Evolutionary conservation across 1,140 invertebrate species (phyloP).

Genomic region (Drosophila rufa): DNA sequence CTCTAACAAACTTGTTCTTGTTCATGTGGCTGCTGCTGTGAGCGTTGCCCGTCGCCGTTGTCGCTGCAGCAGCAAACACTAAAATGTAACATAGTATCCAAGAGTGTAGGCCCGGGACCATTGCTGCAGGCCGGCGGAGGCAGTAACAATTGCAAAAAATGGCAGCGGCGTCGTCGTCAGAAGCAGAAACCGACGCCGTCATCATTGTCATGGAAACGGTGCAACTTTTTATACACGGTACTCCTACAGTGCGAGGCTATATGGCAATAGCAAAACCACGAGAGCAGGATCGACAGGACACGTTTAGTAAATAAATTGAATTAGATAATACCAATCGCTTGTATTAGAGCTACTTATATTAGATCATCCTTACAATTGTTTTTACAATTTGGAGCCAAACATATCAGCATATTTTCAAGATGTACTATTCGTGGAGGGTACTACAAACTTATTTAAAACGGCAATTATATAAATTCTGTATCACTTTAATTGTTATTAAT

Average conservation of each 20-base stretch:
- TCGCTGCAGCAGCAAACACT: conserved; percentile 42
- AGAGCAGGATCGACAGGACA: neutral
- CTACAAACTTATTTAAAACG: no score
- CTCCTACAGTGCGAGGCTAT: neutral
- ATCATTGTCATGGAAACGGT: conserved; percentile 74
- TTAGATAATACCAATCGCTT: no score
- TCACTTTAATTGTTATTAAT: no score
- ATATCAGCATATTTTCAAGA: no score
- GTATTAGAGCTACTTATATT: no score
- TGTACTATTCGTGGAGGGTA: no score
- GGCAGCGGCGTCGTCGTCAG: conserved; percentile 53
- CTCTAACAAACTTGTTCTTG: conserved; percentile 38
- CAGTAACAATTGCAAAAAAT: conserved; percentile 68
- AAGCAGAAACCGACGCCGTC: conserved; percentile 69
- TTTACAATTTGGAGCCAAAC: no score
- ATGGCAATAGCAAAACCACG: neutral
- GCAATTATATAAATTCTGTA: no score
- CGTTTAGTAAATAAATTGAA: neutral
- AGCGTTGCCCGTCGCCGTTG: conserved; percentile 1
- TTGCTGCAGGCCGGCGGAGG: conserved; percentile 33
- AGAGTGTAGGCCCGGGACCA: conserved; percentile 41
- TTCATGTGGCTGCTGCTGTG: conserved; percentile 29
- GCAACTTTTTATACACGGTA: conserved; percentile 42
- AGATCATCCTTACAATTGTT: no score
- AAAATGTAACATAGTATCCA: conserved; percentile 42